phyloP scores from a whole-genome alignment of 2,113 vertebrate genomes.

The Protobothrops mucrosquamatus region DNA sequence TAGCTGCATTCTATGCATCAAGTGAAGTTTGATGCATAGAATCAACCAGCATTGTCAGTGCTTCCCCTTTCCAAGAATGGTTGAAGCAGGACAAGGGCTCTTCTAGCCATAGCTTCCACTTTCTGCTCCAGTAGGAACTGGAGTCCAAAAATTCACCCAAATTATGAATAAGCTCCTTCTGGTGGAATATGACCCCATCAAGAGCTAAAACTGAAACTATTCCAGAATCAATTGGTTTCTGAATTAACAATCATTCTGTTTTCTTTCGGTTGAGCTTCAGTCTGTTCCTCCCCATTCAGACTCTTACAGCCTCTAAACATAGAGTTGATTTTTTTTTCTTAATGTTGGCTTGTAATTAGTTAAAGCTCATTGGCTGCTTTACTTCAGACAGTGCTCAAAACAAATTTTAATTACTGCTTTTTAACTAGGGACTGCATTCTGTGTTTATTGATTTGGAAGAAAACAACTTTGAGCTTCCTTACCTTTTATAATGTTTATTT shows the following conservation, averaged over 20 bases:
- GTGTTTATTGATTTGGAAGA: constrained; percentile 41
- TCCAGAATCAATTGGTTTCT: neutral
- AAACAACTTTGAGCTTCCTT: constrained; percentile 25
- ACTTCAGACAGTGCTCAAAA: neutral
- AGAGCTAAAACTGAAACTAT: neutral
- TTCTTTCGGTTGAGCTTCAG: neutral
- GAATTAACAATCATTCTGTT: neutral
- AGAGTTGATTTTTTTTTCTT: neutral
- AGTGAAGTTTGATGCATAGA: no score
- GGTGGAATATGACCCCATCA: neutral
- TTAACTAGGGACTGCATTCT: constrained; percentile 28
- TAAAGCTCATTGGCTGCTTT: constrained; percentile 15
- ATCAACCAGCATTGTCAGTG: neutral
- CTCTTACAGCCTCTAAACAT: neutral
- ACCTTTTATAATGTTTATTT: constrained; percentile 23
- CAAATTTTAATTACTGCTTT: constrained; percentile 26
- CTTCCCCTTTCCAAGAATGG: neutral
- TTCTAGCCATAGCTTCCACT: neutral
- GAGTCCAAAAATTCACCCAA: neutral
- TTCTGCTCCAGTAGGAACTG: neutral
- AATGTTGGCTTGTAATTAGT: constrained; percentile 26
- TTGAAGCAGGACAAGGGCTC: neutral
- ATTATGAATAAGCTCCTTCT: neutral
- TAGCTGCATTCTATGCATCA: neutral
- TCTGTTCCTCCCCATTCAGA: neutral